Base-by-base conservation (phyloP, 2,113 vertebrate genomes). In the Chloroceryle aenea region DNA sequence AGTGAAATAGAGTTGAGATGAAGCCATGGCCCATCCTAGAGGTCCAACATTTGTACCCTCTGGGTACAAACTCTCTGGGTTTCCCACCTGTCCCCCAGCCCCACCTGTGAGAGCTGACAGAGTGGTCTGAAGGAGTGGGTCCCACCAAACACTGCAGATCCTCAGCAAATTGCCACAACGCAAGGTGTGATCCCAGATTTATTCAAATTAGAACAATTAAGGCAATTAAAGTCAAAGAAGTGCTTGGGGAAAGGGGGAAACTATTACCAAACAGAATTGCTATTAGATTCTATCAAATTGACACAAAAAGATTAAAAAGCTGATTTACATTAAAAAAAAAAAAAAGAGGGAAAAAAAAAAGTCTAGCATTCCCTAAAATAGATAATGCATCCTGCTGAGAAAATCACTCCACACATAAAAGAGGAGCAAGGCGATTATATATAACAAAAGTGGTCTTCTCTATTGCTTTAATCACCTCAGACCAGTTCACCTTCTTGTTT, bases 301-400 rank as follows among this genome's bases (percentile, higher is more conserved):
- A 97, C 98, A 98, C 95, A 93, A 97, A 98, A 98, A 97, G 96
- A 98, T 98, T 97, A 95, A 98, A 98, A 98, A 97, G 77, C 91
- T 97, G 96, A 98, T 98, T 97, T 98, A 97, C 96, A 68, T 0
- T 8, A 38, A 50, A 93, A 97, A 96, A 94, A 94, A 93, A 85
- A 89, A 86, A 95, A 97, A 92, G 55, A 26, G 48, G 38, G 29
- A 11, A 4, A 45, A 40, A 56, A 80, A 92, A 73, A 90, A 48
- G 96, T 90, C 93, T 92, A 94, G 77, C 45, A n/a, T 97, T 97
- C 95, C 95, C 94, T 98, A 97, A 98, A 98, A 98, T 88, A 98
- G 97, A 97, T 98, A 98, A 95, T 50, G 34, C 77, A 92, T 85
- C 97, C 97, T 87, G 62, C 95, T 97, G 97, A 98, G 98, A 97